phyloP scores from a whole-genome alignment of 2,888 invertebrate species.

The Epicampocera succincta region DNA sequence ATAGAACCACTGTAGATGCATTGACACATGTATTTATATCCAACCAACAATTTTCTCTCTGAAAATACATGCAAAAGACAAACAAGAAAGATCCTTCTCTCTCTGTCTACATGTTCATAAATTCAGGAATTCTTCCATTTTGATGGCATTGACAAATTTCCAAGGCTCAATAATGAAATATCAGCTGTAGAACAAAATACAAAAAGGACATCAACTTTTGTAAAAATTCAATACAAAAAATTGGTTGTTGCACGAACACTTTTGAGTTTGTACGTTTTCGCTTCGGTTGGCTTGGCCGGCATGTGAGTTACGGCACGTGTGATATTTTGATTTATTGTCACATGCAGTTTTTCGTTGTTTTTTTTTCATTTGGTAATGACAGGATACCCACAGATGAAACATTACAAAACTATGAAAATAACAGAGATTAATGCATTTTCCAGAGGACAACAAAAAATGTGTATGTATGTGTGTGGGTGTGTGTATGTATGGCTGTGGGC shows the following conservation, averaged over 20 bases:
- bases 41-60: too few relatives aligned
- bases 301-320: slow-evolving; percentile 69
- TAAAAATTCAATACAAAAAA: slow-evolving; percentile 60
- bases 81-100: too few relatives aligned
- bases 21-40: too few relatives aligned
- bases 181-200: slow-evolving; percentile 51
- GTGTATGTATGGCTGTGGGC: neutral
- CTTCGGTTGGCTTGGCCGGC: slow-evolving; percentile 37
- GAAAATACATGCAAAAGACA: too few relatives aligned
- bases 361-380: slow-evolving; percentile 56
- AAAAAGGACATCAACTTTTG: slow-evolving; percentile 56
- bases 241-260: slow-evolving; percentile 42
- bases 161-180: slow-evolving; percentile 54
- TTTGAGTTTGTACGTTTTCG: slow-evolving; percentile 19
- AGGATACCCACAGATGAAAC: slow-evolving; percentile 60
- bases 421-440: slow-evolving; percentile 64
- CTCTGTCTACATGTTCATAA: neutral
- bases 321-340: slow-evolving; percentile 70
- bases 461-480: too few relatives aligned
- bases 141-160: slow-evolving; percentile 67
- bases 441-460: slow-evolving; percentile 10
- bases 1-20: too few relatives aligned
- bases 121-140: slow-evolving; percentile 43
- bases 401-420: slow-evolving; percentile 41
- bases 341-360: slow-evolving; percentile 54